These are phyloP conservation scores for Drosophila guanche DNA, from an alignment of 1,140 invertebrate genomes.

Conservation along the genomic window DNA sequence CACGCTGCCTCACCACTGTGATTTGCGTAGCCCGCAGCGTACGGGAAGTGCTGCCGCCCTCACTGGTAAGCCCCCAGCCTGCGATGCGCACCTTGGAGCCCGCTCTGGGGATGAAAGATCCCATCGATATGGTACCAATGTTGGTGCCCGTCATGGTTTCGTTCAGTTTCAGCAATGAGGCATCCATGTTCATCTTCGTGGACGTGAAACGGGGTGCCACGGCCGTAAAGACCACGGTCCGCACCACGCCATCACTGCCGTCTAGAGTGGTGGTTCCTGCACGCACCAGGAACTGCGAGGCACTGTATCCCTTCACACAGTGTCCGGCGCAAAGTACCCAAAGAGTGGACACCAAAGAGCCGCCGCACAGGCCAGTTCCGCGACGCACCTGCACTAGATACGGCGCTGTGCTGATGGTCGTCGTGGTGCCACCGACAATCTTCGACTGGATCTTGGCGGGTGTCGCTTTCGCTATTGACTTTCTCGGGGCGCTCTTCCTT, in stretches of 20 bases:
- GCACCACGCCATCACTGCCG: conserved; percentile 31
- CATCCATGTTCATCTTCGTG: conserved; percentile 51
- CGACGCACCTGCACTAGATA: conserved; percentile 57
- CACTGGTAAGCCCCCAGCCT: conserved; percentile 52
- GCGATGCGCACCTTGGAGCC: conserved; percentile 33
- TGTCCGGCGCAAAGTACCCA: conserved; percentile 62
- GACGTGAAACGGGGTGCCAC: conserved; percentile 30
- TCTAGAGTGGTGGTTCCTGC: conserved; percentile 42
- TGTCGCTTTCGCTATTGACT: not conserved
- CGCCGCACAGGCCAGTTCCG: conserved; percentile 38
- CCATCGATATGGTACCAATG: conserved; percentile 48
- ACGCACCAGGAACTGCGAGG: conserved; percentile 19
- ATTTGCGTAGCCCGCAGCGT: conserved; percentile 12
- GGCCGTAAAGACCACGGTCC: conserved; percentile 5
- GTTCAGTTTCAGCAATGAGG: conserved; percentile 44
- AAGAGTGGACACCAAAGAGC: conserved; percentile 4
- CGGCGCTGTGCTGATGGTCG: conserved; percentile 7
- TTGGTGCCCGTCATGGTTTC: conserved; percentile 45
- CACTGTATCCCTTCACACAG: conserved; percentile 23
- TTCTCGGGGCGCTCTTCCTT: not conserved
- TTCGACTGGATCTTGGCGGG: conserved; percentile 28
- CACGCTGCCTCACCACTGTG: not conserved
- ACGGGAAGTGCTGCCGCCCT: conserved; percentile 26
- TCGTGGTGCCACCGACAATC: conserved; percentile 44
- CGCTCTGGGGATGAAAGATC: conserved; percentile 14